These are phyloP conservation scores for Mormyrus proboscirostris DNA, from an alignment of 2,797 vertebrate species.

Conservation along the genomic window DNA sequence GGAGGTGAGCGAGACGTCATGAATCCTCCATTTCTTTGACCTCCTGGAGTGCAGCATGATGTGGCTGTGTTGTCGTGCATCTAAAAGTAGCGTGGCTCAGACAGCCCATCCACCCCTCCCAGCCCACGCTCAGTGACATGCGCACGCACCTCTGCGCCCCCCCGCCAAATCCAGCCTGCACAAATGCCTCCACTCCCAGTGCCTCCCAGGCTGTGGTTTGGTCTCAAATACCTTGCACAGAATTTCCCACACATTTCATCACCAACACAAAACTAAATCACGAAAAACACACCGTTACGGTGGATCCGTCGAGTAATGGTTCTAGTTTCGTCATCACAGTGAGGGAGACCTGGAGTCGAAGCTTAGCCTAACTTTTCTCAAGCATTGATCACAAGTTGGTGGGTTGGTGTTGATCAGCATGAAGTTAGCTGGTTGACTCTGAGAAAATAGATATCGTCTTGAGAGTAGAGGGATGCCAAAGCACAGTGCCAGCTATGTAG, in stretches of 20 bases:
- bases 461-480: background rate
- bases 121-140: background rate
- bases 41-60: background rate
- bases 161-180: background rate
- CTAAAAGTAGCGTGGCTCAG: background rate
- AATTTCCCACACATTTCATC: conserved; percentile 1
- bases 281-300: background rate
- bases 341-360: background rate
- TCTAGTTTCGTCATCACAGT: background rate
- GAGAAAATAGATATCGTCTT: background rate
- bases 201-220: background rate
- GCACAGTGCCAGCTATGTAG: background rate
- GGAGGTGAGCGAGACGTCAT: conserved; percentile 48
- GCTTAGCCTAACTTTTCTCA: background rate
- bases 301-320: background rate
- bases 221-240: background rate
- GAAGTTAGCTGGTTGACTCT: background rate
- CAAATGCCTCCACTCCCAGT: background rate
- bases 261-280: background rate
- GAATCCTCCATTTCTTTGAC: background rate
- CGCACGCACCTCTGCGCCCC: background rate
- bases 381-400: background rate
- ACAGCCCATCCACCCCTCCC: background rate
- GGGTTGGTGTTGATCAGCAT: background rate
- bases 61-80: background rate